phyloP scores from a whole-genome alignment of 2,797 vertebrate species.

The Gymnothorax javanicus region DNA sequence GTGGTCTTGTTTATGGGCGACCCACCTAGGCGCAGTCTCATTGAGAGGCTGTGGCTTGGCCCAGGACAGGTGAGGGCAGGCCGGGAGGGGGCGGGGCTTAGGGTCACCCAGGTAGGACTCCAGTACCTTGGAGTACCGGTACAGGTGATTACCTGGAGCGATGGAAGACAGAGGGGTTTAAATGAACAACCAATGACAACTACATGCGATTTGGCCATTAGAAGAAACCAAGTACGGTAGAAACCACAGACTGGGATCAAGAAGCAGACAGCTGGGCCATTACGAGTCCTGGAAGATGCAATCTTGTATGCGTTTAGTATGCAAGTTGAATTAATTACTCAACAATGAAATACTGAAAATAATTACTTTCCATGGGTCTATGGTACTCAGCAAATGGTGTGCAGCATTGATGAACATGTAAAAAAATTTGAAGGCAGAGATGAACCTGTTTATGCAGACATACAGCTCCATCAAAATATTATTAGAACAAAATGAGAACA shows the following conservation, averaged over 20 bases:
- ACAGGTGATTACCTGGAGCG: conserved; percentile 90
- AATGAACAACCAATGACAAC: not conserved
- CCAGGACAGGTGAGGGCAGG: conserved; percentile 97
- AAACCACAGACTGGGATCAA: not conserved
- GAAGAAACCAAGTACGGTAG: not conserved
- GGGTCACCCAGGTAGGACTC: conserved; percentile 93
- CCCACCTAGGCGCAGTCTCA: conserved; percentile 93
- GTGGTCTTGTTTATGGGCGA: not conserved
- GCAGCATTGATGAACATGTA: too few relatives aligned
- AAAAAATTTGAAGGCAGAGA: not conserved
- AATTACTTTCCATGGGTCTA: not conserved
- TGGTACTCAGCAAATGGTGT: not conserved
- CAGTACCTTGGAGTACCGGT: conserved; percentile 96
- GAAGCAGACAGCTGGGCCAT: not conserved
- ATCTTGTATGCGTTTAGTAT: not conserved
- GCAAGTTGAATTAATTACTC: too few relatives aligned
- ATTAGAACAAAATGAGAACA: not conserved
- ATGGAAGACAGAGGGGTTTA: not conserved
- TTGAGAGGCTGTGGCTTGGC: conserved; percentile 97
- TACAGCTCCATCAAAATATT: not conserved
- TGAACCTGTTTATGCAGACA: not conserved
- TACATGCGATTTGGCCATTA: not conserved
- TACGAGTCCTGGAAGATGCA: not conserved
- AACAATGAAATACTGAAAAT: too few relatives aligned
- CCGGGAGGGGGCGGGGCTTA: conserved; percentile 90